These are phyloP conservation scores for Tetranychus urticae DNA, from an alignment of 1,140 invertebrate genomes.

Conservation along the genomic window DNA sequence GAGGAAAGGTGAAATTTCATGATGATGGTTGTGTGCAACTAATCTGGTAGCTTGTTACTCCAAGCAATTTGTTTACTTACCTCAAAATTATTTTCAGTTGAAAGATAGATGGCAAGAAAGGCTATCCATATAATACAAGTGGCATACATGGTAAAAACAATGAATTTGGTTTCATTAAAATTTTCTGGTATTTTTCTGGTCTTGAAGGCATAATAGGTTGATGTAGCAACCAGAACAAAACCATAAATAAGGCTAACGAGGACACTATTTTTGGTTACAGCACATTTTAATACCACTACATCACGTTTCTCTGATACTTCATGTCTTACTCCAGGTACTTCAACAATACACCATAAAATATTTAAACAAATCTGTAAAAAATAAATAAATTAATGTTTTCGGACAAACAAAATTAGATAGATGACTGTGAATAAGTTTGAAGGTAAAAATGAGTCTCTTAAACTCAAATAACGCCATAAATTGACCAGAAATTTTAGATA, in stretches of 20 bases:
- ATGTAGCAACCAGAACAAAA: constrained; percentile 34
- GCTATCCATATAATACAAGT: constrained; percentile 77
- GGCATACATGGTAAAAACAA: constrained; percentile 91
- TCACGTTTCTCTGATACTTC: constrained; percentile 24
- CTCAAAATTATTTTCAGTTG: constrained; percentile 23
- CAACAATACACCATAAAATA: constrained; percentile 31
- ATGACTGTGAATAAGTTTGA: too few relatives aligned
- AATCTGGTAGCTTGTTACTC: too few relatives aligned
- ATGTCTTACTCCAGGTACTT: constrained; percentile 28
- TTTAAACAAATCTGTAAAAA: constrained; percentile 20
- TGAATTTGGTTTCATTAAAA: constrained; percentile 78
- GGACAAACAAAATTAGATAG: neutral
- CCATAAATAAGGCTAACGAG: constrained; percentile 36
- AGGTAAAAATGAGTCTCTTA: too few relatives aligned
- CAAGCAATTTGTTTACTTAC: neutral
- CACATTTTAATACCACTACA: constrained; percentile 32
- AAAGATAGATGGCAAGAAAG: constrained; percentile 58
- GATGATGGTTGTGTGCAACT: too few relatives aligned
- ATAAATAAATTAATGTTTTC: neutral
- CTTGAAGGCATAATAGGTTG: constrained; percentile 62
- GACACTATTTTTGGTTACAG: constrained; percentile 31
- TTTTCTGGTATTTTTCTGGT: constrained; percentile 81
- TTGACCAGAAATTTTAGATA: too few relatives aligned
- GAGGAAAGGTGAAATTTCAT: too few relatives aligned
- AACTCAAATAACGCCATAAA: too few relatives aligned